Base-by-base conservation (phyloP, 2,113 vertebrate genomes). In the Charadrius vociferus region DNA sequence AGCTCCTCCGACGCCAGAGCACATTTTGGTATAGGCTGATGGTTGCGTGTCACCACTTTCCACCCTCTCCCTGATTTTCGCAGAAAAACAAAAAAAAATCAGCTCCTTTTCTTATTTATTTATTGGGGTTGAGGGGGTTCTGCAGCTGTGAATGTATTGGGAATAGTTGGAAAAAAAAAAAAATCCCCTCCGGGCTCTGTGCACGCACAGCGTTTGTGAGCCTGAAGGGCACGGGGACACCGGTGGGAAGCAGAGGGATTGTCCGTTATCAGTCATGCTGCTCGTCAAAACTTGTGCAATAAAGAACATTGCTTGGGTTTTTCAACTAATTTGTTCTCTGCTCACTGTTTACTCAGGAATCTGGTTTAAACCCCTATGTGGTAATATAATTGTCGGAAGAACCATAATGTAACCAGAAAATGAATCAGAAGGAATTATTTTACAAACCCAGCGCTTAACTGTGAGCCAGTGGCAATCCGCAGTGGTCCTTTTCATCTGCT, bases 351-450 rank as follows among this genome's bases (percentile, higher is more conserved):
- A 67, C 85, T 63, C 93, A 96, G 79, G 89, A 91, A 96, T 95
- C 93, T 6, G 7, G 78, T 83, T 90, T 55, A 70, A 93, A 95
- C 80, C 87, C 89, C 84, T 1, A 19, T 94, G 95, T 4, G 95
- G 97, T 96, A 89, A 95, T 39, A 39, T 96, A 96, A 97, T 96
- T 96, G 94, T 65, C 91, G 78, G 79, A 81, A 96, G 95, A 97
- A 91, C 95, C 93, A 77, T 81, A 95, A 90, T 63, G 55, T 73
- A 94, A 97, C 93, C 91, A 97, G 93, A 96, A 94, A 92, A 96
- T 95, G 89, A 97, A 94, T 95, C 81, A 94, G 81, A 59, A 94
- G 89, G 93, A 93, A 81, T 96, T 88, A 87, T 87, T 96, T 96
- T 83, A 90, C 94, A 97, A 97, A 95, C 89, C 96, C 95, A 95